phyloP scores from a whole-genome alignment of 2,888 invertebrate genomes.

The Watsonalla binaria region DNA sequence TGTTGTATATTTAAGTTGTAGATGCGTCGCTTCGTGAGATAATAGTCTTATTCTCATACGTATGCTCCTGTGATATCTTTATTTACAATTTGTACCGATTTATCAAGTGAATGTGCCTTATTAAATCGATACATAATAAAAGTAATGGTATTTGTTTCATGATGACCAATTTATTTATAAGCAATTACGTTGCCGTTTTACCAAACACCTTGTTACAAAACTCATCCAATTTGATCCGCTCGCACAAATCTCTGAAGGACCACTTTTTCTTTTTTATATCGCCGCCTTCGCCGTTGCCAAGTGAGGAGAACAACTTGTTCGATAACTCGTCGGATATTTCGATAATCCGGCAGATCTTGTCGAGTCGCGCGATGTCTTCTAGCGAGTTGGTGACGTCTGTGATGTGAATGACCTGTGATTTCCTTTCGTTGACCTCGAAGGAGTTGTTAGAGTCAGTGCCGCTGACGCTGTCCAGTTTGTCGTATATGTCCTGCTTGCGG shows the following conservation, averaged over 20 bases:
- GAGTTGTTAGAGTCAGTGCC: slow-evolving; percentile 58
- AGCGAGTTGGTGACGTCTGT: slow-evolving; percentile 57
- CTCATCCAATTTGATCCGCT: slow-evolving; percentile 61
- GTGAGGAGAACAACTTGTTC: slow-evolving; percentile 51
- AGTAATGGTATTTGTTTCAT: neutral
- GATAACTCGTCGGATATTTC: slow-evolving; percentile 71
- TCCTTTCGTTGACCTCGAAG: slow-evolving; percentile 49
- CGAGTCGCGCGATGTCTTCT: slow-evolving; percentile 58
- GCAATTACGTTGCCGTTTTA: slow-evolving; percentile 17
- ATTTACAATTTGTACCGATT: neutral
- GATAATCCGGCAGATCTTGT: slow-evolving; percentile 68
- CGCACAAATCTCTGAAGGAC: slow-evolving; percentile 69
- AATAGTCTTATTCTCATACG: neutral
- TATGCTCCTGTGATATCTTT: neutral
- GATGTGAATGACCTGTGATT: slow-evolving; percentile 60
- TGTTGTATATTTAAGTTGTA: no score
- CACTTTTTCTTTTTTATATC: slow-evolving; percentile 37
- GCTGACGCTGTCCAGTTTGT: slow-evolving; percentile 65
- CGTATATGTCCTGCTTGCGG: slow-evolving; percentile 50
- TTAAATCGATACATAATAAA: neutral
- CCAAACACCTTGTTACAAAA: slow-evolving; percentile 64
- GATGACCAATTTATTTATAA: slow-evolving; percentile 19
- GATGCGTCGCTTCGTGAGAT: no score
- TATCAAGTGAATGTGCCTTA: neutral
- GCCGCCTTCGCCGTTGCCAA: slow-evolving; percentile 25